Evolutionary conservation across 2,888 invertebrate genomes (phyloP).

Genomic region (Clepsis dumicolana): DNA sequence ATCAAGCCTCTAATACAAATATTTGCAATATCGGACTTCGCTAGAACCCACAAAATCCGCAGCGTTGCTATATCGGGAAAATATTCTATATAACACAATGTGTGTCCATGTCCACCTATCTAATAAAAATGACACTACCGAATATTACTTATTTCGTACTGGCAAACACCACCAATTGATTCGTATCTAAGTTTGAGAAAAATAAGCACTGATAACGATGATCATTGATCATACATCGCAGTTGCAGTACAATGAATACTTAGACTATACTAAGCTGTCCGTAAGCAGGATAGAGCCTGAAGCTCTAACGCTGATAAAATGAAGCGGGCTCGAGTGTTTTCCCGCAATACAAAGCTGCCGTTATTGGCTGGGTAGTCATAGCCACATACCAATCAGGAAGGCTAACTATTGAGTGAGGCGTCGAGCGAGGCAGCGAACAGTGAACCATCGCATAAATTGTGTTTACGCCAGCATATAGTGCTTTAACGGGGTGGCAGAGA

Average conservation of each 20-base stretch:
- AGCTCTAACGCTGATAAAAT: slow-evolving; percentile 45
- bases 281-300: slow-evolving; percentile 15
- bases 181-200: neutral
- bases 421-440: slow-evolving; percentile 45
- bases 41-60: slow-evolving; percentile 9
- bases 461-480: slow-evolving; percentile 48
- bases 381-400: slow-evolving; percentile 54
- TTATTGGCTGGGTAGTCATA: slow-evolving; percentile 51
- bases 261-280: too few relatives aligned
- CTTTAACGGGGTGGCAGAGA: slow-evolving; percentile 31
- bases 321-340: slow-evolving; percentile 49
- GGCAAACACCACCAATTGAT: neutral
- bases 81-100: neutral
- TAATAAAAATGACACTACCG: neutral
- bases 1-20: slow-evolving; percentile 31
- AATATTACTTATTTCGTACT: neutral
- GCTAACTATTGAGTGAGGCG: slow-evolving; percentile 50
- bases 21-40: slow-evolving; percentile 22
- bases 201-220: neutral
- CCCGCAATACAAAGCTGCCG: slow-evolving; percentile 48
- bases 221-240: neutral
- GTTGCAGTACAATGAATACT: slow-evolving; percentile 5
- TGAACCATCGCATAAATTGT: slow-evolving; percentile 50
- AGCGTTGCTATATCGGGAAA: neutral
- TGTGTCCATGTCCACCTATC: neutral